Evolutionary conservation across 1,140 invertebrate species (phyloP), one percentile per base, ranked within the genome.

Genomic region (Neodiprion lecontei): DNA sequence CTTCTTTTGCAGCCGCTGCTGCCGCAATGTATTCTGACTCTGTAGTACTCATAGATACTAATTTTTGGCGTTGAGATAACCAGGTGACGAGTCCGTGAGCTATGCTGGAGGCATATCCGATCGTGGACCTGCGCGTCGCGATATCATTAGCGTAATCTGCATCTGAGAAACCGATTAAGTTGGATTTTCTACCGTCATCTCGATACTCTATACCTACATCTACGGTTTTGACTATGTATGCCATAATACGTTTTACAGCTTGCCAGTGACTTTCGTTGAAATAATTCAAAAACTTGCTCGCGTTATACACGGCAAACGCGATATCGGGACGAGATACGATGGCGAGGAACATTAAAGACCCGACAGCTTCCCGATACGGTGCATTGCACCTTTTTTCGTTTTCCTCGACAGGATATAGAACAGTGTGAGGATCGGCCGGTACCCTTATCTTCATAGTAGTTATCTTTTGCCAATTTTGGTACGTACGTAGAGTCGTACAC

Each of bases 1-100:
- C 80, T 76, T 89, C 86, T 77, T 85, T 86, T 1, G 82, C 72
- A 8, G 83, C 84, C 74, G 82, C 78, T 21, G 81, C 73, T 17
- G 85, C 72, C 17, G 87, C 85, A 8, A 90, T 81, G 76, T 88
- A 89, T 78, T 90, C 88, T 12, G 88, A 83, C 74, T 90, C 88
- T 68, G 87, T 89, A 9, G 84, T 85, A 8, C 87, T 88, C 50
- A 89, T 79, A 23, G 88, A 83, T 9, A 88, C 84, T 47, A 78
- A 79, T 61, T 72, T 53, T 83, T 90, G 89, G 77, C 88, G 89
- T 66, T 78, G 81, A 28, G 79, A 82, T 66, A 77, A 74, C 89
- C 88, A 90, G 17, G 80, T 75, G n/a, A 88, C 74, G 70, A 81
- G 68, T 12, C 74, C 82, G 65, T 79, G 7, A 17, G 17, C 17